Evolutionary conservation across 1,140 invertebrate species (phyloP).

Genomic region (Laodelphax striatellus): DNA sequence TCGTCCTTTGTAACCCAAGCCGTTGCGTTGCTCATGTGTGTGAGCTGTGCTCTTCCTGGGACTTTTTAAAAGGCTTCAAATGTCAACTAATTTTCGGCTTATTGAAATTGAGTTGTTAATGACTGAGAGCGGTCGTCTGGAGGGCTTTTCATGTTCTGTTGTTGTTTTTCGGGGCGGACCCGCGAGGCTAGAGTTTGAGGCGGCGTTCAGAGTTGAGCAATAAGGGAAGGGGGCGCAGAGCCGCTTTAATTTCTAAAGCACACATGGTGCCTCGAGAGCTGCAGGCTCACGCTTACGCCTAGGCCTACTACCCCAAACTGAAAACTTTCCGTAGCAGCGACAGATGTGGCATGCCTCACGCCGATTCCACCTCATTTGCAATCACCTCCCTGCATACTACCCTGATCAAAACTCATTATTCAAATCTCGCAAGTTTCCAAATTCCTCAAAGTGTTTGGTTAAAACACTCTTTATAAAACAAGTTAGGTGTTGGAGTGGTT

Average conservation of each 20-base stretch:
- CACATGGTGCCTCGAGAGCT: not conserved
- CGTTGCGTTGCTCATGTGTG: not conserved
- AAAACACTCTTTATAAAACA: no score
- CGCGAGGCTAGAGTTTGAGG: not conserved
- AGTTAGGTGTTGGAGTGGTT: no score
- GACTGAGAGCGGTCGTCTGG: slow-evolving; percentile 8
- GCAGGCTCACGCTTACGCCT: not conserved
- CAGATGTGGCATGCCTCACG: no score
- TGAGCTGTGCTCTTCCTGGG: not conserved
- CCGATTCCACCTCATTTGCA: no score
- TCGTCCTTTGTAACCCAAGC: not conserved
- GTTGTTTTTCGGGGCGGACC: slow-evolving; percentile 13
- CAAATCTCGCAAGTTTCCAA: no score
- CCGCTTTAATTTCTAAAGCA: not conserved
- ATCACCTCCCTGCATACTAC: no score
- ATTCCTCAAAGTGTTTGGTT: no score
- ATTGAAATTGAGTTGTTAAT: slow-evolving; percentile 17
- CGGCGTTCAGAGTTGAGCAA: no score
- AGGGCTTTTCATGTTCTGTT: not conserved
- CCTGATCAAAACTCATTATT: no score
- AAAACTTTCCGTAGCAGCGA: no score
- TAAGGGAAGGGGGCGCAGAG: not conserved
- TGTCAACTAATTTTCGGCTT: slow-evolving; percentile 15
- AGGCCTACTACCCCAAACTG: no score
- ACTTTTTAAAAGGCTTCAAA: slow-evolving; percentile 5